These are phyloP conservation scores for Lepilemur septentrionalis DNA, from an alignment of 2,797 vertebrate genomes.

Conservation along the genomic window DNA sequence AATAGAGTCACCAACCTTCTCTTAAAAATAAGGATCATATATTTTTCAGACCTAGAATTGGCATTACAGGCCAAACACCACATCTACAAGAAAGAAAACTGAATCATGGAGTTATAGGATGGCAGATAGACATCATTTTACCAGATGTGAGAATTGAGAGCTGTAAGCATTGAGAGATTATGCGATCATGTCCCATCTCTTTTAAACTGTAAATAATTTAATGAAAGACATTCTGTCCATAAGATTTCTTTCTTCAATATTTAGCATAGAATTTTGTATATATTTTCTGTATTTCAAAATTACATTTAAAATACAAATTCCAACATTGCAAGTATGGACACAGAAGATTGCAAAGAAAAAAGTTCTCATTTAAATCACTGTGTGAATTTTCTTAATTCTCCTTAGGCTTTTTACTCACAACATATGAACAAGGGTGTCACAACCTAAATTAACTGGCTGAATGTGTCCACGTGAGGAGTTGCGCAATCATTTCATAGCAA, in stretches of 20 bases:
- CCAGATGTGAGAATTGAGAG: neutral
- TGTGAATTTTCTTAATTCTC: neutral
- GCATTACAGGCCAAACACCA: neutral
- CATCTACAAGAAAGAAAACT: neutral
- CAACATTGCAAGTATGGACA: neutral
- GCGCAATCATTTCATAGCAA: neutral
- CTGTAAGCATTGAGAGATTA: neutral
- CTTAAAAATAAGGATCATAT: neutral
- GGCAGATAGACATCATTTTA: neutral
- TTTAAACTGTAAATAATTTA: neutral
- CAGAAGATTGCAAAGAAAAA: neutral
- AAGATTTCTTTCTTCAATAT: neutral
- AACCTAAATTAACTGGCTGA: neutral
- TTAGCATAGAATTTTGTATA: neutral
- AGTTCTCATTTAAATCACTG: neutral
- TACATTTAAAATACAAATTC: neutral
- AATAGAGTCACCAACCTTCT: neutral
- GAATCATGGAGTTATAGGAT: neutral
- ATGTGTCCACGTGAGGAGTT: neutral
- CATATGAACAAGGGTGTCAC: neutral
- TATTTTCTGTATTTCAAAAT: neutral
- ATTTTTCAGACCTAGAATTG: neutral
- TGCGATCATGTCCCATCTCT: rapidly evolving
- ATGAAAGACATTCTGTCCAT: neutral
- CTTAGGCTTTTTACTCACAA: neutral